Percentiles rank a stretch among this genome's conserved stretches.
phyloP scores from a whole-genome alignment of 2,113 vertebrate genomes.

The Etheostoma spectabile region DNA sequence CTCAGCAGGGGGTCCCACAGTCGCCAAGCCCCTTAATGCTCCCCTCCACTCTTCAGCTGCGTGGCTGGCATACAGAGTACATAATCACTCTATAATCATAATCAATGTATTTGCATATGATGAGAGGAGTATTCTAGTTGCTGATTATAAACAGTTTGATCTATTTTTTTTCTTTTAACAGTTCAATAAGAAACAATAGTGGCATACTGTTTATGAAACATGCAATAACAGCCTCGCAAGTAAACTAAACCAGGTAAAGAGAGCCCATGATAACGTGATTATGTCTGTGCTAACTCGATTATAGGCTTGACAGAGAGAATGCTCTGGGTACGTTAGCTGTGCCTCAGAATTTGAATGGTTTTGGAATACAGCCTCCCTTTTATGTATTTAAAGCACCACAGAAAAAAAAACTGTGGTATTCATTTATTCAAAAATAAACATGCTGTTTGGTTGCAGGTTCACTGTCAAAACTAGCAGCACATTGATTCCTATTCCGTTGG shows the following conservation, averaged over 20 bases:
- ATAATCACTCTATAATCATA: slow-evolving; percentile 76
- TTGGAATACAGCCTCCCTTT: slow-evolving; percentile 29
- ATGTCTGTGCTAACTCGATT: slow-evolving; percentile 68
- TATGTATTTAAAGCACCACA: slow-evolving; percentile 46
- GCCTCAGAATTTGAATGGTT: slow-evolving; percentile 52
- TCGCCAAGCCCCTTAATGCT: slow-evolving; percentile 94
- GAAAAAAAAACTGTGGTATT: slow-evolving; percentile 24
- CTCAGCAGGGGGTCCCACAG: slow-evolving; percentile 92
- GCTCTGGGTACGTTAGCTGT: slow-evolving; percentile 48
- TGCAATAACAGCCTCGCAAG: slow-evolving; percentile 45
- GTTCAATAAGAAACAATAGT: slow-evolving; percentile 28
- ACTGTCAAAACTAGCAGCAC: slow-evolving; percentile 10
- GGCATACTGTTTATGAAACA: slow-evolving; percentile 5
- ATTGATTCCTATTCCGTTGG: slow-evolving; percentile 19
- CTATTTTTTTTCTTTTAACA: not conserved
- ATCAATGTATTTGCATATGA: slow-evolving; percentile 65
- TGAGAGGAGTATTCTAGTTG: slow-evolving; percentile 42
- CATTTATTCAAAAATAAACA: slow-evolving; percentile 57
- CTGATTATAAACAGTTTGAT: slow-evolving; percentile 21
- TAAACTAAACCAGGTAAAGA: slow-evolving; percentile 49
- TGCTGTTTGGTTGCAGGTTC: slow-evolving; percentile 32
- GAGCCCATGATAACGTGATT: slow-evolving; percentile 62
- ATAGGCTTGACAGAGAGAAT: slow-evolving; percentile 63
- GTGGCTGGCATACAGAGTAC: slow-evolving; percentile 76
- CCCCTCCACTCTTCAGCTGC: slow-evolving; percentile 88